Evolutionary conservation across 1,140 invertebrate species (phyloP).

Genomic region (Drosophila neocordata): DNA sequence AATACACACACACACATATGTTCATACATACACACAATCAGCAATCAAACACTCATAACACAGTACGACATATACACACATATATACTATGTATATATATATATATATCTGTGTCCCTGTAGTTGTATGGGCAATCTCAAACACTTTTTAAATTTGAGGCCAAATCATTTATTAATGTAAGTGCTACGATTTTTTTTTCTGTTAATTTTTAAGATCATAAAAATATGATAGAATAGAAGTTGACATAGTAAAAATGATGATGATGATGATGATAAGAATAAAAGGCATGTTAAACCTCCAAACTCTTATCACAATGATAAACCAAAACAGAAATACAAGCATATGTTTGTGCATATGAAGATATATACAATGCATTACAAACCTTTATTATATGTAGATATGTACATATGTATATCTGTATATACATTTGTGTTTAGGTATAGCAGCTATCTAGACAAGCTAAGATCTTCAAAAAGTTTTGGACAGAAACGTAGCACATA

Average conservation of each 20-base stretch:
- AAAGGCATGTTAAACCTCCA: background rate
- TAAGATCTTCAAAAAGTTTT: too few species aligned
- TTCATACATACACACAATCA: background rate
- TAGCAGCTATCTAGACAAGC: too few species aligned
- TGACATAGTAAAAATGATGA: background rate
- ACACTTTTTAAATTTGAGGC: slow-evolving; percentile 2
- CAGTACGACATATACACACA: too few species aligned
- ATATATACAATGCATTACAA: too few species aligned
- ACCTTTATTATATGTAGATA: too few species aligned
- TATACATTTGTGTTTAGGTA: too few species aligned
- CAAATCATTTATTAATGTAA: slow-evolving; percentile 6
- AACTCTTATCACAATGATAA: background rate
- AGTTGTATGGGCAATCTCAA: slow-evolving; percentile 5
- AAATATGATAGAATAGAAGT: background rate
- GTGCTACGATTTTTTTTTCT: background rate
- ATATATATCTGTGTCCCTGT: background rate
- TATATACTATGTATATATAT: too few species aligned
- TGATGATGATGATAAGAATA: too few species aligned
- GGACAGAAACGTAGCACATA: too few species aligned
- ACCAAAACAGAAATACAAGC: background rate
- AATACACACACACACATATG: background rate
- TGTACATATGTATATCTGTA: too few species aligned
- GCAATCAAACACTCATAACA: background rate
- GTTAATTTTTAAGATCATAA: background rate
- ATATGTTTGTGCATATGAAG: too few species aligned